Base-by-base conservation (phyloP, 2,888 invertebrate genomes). In the Drosophila subquinaria region DNA sequence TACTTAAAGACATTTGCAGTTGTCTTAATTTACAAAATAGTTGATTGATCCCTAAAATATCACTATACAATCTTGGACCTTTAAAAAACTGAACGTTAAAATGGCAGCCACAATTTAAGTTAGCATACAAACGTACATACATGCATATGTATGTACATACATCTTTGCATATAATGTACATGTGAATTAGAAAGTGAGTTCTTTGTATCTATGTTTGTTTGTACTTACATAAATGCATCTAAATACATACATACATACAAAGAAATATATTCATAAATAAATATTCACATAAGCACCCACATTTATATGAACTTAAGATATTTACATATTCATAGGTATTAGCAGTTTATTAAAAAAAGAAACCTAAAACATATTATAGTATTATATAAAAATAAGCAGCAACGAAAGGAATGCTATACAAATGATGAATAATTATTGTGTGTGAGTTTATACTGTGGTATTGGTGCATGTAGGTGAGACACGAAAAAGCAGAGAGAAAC, bases 321-420 rank as follows among this genome's bases (percentile, higher is more conserved):
- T 33, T n/a, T 30, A 48, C 30, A 13, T n/a, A 27, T 17, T 40
- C 9, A 13, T 13, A 27, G 6, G 30, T 13, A 17, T 40, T 40
- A n/a, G 9, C 4, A 40, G 11, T 30, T 10, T 13, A 17, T 13
- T 17, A 2, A 1, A 8, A 42, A 53, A 53, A 30, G 20, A 43
- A 53, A 15, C 23, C 13, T 33, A 9, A 3, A 15, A 13, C 17
- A 13, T 5, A 63, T 20, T 30, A 64, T 35, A 4, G 27, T 43
- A 23, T 42, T 13, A 27, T 36, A 30, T 35, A 47, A 53, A 35
- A 51, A 35, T 8, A 40, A 45, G 36, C 15, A 51, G 13, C 62
- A 52, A 38, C 38, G 10, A 48, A 50, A 69, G 56, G 74, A 75
- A 78, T 65, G 68, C 64, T 66, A 62, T 40, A 57, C 42, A 65